These are phyloP conservation scores for Alligator sinensis DNA, from an alignment of 2,113 vertebrate species.

Conservation along the genomic window DNA sequence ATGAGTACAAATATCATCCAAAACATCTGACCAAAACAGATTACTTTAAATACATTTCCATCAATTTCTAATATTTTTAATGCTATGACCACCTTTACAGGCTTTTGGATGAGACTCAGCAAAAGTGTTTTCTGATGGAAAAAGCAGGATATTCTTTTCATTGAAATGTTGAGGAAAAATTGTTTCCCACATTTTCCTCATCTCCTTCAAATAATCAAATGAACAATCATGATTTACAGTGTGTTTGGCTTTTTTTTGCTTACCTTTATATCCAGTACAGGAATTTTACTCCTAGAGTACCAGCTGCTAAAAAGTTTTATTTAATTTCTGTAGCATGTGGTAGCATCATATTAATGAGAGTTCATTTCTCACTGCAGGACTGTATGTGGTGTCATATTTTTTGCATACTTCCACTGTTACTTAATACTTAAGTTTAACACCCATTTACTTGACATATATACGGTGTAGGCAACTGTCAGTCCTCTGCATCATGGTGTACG, in stretches of 20 bases:
- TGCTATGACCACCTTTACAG: neutral
- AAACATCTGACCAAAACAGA: slow-evolving; percentile 47
- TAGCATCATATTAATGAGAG: neutral
- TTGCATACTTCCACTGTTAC: neutral
- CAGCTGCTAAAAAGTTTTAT: slow-evolving; percentile 38
- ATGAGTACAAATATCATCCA: slow-evolving; percentile 39
- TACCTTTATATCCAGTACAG: neutral
- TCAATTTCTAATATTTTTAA: neutral
- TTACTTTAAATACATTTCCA: slow-evolving; percentile 17
- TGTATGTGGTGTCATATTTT: neutral
- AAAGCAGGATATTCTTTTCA: neutral
- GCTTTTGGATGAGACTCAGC: neutral
- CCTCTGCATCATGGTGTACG: no score
- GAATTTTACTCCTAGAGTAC: neutral
- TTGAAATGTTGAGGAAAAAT: neutral
- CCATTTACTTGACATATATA: fast-evolving
- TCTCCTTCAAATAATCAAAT: neutral
- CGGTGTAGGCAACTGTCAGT: no score
- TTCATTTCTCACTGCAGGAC: neutral
- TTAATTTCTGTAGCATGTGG: neutral
- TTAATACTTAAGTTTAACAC: fast-evolving
- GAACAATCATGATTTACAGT: neutral
- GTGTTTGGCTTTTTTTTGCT: neutral
- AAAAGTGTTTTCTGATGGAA: neutral
- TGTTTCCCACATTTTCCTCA: neutral